Conservation (phyloP, 2,797 vertebrate species). For the Phrynocephalus vlangalii region DNA sequence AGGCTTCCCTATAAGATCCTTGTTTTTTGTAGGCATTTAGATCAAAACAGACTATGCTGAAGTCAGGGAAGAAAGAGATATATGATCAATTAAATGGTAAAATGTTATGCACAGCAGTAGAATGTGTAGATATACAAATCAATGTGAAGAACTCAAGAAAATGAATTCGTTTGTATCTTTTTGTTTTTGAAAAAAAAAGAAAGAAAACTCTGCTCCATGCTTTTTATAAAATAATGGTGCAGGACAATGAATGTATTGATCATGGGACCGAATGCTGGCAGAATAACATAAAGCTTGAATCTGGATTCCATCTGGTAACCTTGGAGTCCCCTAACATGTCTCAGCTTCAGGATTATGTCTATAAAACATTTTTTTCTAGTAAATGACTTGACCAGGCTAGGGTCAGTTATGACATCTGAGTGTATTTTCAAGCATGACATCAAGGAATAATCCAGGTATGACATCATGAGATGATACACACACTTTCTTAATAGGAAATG, state of each 20-base stretch:
- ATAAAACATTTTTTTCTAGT: background rate
- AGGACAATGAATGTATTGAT: background rate
- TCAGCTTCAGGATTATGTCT: background rate
- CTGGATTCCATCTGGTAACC: background rate
- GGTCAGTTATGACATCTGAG: background rate
- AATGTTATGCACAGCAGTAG: no score
- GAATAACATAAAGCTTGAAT: background rate
- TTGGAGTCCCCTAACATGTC: background rate
- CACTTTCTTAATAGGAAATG: background rate
- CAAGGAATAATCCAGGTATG: background rate
- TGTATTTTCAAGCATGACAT: background rate
- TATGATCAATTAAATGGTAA: background rate
- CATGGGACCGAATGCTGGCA: background rate
- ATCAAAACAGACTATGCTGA: background rate
- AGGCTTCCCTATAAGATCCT: background rate
- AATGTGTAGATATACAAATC: background rate
- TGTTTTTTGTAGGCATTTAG: background rate
- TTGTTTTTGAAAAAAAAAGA: no score
- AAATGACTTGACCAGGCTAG: background rate
- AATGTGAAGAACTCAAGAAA: background rate
- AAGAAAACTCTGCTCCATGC: background rate
- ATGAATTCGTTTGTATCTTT: background rate
- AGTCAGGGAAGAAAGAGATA: background rate
- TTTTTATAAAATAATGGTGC: background rate
- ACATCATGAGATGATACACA: background rate